Evolutionary conservation across 2,888 invertebrate genomes (phyloP).

Genomic region (Ormyrus thymus): DNA sequence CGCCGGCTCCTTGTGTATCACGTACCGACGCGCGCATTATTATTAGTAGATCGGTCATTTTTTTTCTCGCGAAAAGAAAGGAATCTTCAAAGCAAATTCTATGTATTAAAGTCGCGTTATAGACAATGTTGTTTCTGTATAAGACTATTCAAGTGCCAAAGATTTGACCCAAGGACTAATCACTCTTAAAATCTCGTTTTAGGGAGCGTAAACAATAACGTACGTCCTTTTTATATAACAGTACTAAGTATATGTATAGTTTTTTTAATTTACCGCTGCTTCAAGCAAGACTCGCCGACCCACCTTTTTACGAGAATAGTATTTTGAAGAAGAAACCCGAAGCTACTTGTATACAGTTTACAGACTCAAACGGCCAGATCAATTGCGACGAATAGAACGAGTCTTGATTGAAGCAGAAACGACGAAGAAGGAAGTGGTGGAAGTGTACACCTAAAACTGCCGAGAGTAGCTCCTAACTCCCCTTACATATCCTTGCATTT

Average conservation of each 20-base stretch:
- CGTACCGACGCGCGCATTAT: neutral
- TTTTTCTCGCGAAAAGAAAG: constrained; percentile 23
- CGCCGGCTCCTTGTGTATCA: constrained; percentile 17
- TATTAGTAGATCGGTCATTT: constrained; percentile 40
- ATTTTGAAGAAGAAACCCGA: constrained; percentile 2
- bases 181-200: constrained; percentile 54
- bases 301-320: neutral
- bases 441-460: constrained; percentile 30
- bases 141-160: constrained; percentile 59
- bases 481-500: constrained; percentile 45
- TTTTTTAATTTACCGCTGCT: neutral
- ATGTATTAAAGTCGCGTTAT: constrained; percentile 48
- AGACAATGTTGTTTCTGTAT: constrained; percentile 57
- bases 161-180: constrained; percentile 58
- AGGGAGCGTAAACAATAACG: neutral
- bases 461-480: constrained; percentile 19
- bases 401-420: neutral
- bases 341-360: too few species aligned
- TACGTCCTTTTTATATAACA: neutral
- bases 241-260: neutral
- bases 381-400: neutral
- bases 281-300: constrained; percentile 19
- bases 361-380: too few species aligned
- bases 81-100: constrained; percentile 23
- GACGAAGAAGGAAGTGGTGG: too few species aligned